A percentile compares a stretch with the other conserved stretches of the same genome.
Evolutionary conservation across 2,113 vertebrate species (phyloP).

Genomic region (Toxostoma redivivum): DNA sequence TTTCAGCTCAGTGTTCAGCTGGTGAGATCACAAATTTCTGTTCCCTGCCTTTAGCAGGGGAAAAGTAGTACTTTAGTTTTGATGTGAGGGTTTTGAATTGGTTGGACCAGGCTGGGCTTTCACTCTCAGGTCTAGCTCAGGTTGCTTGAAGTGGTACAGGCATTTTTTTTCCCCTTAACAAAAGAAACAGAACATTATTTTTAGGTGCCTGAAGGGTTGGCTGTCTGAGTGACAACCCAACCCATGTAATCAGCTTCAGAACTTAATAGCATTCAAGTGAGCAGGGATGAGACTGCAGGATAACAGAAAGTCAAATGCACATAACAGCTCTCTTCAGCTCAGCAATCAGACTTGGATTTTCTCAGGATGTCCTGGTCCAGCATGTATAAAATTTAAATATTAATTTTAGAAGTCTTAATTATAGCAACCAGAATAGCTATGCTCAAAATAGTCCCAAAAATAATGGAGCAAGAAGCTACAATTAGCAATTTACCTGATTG

Average conservation of each 20-base stretch:
- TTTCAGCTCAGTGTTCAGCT: neutral
- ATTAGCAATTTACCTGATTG: slow-evolving; percentile 46
- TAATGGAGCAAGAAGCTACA: slow-evolving; percentile 14
- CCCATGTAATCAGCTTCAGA: slow-evolving; percentile 65
- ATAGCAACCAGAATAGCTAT: slow-evolving; percentile 43
- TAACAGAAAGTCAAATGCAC: slow-evolving; percentile 24
- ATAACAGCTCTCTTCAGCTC: slow-evolving; percentile 30
- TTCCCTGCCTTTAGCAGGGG: neutral
- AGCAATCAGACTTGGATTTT: slow-evolving; percentile 55
- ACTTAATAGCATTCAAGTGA: slow-evolving; percentile 56
- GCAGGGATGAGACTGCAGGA: neutral
- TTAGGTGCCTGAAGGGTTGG: slow-evolving; percentile 47
- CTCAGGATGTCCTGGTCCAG: slow-evolving; percentile 35
- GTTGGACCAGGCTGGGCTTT: slow-evolving; percentile 10
- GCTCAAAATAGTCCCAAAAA: slow-evolving; percentile 51
- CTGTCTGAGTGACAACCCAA: slow-evolving; percentile 46
- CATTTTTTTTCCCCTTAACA: neutral
- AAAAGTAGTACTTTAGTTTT: neutral
- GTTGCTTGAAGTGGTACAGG: neutral
- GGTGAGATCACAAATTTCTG: neutral
- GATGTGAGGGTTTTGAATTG: neutral
- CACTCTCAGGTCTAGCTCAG: neutral
- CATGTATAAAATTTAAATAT: slow-evolving; percentile 63
- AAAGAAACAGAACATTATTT: slow-evolving; percentile 54
- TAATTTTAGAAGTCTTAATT: slow-evolving; percentile 71